Percentiles rank a stretch among this genome's conserved stretches.
Evolutionary conservation across 2,797 vertebrate genomes (phyloP).

Genomic region (Pachyuromys duprasi): DNA sequence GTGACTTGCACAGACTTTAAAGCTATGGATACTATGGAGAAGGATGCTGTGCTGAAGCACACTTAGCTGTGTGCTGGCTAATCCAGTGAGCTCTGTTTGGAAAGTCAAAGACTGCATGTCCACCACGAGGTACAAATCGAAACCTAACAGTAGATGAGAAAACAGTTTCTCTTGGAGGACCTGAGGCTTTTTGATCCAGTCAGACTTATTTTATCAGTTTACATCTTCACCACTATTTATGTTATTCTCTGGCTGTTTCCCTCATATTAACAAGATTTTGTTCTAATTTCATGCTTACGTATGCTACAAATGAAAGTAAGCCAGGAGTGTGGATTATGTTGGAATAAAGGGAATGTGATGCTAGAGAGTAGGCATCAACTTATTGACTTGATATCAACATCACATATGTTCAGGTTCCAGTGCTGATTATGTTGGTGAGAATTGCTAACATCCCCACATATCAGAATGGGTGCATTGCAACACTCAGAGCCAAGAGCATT

Average conservation of each 20-base stretch:
- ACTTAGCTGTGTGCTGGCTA: background rate
- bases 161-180: background rate
- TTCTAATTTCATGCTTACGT: background rate
- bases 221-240: background rate
- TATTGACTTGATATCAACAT: background rate
- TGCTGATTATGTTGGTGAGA: background rate
- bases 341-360: background rate
- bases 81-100: background rate
- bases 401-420: background rate
- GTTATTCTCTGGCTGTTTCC: background rate
- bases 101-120: background rate
- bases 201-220: background rate
- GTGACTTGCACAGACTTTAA: background rate
- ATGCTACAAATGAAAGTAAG: background rate
- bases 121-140: background rate
- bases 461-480: background rate
- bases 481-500: background rate
- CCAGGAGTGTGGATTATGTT: background rate
- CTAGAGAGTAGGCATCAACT: too few relatives aligned
- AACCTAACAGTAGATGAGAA: background rate
- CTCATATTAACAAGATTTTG: background rate
- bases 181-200: background rate
- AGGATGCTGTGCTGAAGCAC: background rate
- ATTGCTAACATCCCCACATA: too few relatives aligned
- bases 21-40: background rate